phyloP scores from a whole-genome alignment of 2,888 invertebrate species.

The Drosophila emarginata region DNA sequence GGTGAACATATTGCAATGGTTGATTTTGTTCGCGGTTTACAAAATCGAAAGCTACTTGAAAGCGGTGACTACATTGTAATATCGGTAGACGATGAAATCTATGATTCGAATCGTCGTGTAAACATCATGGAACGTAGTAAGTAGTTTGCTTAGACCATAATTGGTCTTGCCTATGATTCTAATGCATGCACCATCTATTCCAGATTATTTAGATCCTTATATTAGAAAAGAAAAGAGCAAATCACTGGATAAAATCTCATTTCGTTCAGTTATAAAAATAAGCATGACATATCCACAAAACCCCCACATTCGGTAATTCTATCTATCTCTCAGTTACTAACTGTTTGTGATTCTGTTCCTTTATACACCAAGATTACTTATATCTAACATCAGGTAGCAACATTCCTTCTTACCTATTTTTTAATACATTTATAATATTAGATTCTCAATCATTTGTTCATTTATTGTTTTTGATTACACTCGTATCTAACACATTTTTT shows the following conservation, averaged over 20 bases:
- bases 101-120: constrained; percentile 86
- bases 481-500: not conserved
- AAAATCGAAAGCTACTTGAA: constrained; percentile 88
- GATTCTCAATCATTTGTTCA: not conserved
- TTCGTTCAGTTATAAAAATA: constrained; percentile 90
- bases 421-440: not conserved
- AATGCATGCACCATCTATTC: constrained; percentile 76
- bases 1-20: constrained; percentile 94
- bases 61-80: constrained; percentile 93
- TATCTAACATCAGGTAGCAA: constrained; percentile 1
- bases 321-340: constrained; percentile 37
- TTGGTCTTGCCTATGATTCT: constrained; percentile 26
- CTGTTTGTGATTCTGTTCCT: constrained; percentile 34
- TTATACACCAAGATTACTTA: not conserved
- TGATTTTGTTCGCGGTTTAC: constrained; percentile 91
- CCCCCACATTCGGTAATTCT: constrained; percentile 88
- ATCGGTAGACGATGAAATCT: constrained; percentile 93
- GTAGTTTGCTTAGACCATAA: constrained; percentile 32
- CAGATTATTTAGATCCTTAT: constrained; percentile 89
- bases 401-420: not conserved
- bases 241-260: constrained; percentile 86
- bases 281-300: constrained; percentile 90
- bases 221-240: constrained; percentile 84
- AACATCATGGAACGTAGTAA: constrained; percentile 83
- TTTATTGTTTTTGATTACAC: not conserved